These are phyloP conservation scores for Oryctes rhinoceros DNA, from an alignment of 1,140 invertebrate genomes.

Conservation along the genomic window DNA sequence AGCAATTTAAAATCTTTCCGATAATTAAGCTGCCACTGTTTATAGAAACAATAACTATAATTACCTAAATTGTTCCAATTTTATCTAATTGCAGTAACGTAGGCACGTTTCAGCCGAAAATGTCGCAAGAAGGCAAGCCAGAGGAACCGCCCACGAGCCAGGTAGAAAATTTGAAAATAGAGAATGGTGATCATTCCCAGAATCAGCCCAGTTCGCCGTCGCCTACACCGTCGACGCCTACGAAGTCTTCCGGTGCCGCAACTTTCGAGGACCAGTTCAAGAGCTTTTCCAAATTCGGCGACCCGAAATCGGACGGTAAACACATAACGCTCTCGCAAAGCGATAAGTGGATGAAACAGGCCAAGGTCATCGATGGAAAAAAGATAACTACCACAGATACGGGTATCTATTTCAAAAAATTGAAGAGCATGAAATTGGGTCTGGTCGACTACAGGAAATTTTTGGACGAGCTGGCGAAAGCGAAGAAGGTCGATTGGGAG, in stretches of 20 bases:
- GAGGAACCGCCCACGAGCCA: constrained; percentile 48
- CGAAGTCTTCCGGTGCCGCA: neutral
- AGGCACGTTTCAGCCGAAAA: constrained; percentile 29
- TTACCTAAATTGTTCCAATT: neutral
- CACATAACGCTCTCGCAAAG: constrained; percentile 73
- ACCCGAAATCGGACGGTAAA: constrained; percentile 72
- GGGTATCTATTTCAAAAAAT: constrained; percentile 73
- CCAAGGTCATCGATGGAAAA: constrained; percentile 75
- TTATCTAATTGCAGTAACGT: neutral
- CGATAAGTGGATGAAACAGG: constrained; percentile 83
- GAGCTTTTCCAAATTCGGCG: constrained; percentile 75
- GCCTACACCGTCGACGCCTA: constrained; percentile 32
- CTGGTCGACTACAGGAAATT: constrained; percentile 68
- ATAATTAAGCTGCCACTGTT: neutral
- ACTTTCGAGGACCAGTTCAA: constrained; percentile 60
- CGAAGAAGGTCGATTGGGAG: constrained; percentile 66
- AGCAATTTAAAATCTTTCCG: neutral
- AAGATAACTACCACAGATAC: constrained; percentile 76
- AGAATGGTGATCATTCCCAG: constrained; percentile 49
- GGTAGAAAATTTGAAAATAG: constrained; percentile 54
- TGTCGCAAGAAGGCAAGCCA: constrained; percentile 45
- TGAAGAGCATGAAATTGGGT: constrained; percentile 67
- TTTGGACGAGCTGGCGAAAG: constrained; percentile 67
- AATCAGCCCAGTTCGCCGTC: constrained; percentile 36
- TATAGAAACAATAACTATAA: neutral